Conservation (phyloP, 2,888 invertebrate genomes). For the Phasia obesa region DNA sequence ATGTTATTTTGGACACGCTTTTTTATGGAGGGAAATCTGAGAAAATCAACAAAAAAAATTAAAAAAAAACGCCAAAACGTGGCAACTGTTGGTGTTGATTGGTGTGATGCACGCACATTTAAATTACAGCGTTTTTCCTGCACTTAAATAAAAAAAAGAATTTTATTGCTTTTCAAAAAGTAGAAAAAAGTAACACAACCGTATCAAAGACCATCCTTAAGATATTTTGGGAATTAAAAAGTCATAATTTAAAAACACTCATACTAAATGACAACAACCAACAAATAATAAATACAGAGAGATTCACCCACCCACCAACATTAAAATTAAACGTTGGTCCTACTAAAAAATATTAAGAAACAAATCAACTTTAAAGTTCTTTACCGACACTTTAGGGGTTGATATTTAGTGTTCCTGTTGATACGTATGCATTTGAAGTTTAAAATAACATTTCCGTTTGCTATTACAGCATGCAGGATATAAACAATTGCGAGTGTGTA, state of each 20-base stretch:
- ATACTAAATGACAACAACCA: constrained; percentile 48
- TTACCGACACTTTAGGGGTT: constrained; percentile 47
- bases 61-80: constrained; percentile 42
- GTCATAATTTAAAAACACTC: constrained; percentile 74
- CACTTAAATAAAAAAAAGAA: constrained; percentile 42
- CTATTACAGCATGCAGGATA: constrained; percentile 31
- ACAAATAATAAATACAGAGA: constrained; percentile 11
- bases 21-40: constrained; percentile 30
- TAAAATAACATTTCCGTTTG: constrained; percentile 36
- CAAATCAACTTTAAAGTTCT: constrained; percentile 29
- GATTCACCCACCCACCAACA: constrained; percentile 53
- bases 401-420: constrained; percentile 9
- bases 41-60: constrained; percentile 36
- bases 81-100: constrained; percentile 64
- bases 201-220: constrained; percentile 45
- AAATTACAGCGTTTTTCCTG: constrained; percentile 63
- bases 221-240: constrained; percentile 71
- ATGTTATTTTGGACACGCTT: constrained; percentile 71
- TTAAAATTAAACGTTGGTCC: constrained; percentile 52
- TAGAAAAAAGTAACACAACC: constrained; percentile 30
- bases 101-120: constrained; percentile 57
- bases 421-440: constrained; percentile 35
- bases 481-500: constrained; percentile 12
- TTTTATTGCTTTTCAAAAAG: constrained; percentile 76
- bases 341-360: constrained; percentile 14